phyloP scores from a whole-genome alignment of 2,797 vertebrate genomes.

The Glyptemys insculpta region DNA sequence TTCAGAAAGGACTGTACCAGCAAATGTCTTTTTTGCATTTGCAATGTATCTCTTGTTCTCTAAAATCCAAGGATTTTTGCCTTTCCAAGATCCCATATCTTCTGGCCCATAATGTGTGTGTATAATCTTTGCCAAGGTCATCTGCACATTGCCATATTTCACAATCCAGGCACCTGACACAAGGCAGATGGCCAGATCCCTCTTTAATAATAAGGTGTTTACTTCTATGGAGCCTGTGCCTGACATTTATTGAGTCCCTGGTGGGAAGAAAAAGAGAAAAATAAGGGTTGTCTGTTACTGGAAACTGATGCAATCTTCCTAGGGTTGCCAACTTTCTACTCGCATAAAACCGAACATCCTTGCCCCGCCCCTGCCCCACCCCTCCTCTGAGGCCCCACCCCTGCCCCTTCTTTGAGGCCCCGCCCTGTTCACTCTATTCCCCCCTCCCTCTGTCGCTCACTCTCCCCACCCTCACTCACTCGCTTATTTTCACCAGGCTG shows the following conservation, averaged over 20 bases:
- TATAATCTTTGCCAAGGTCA: constrained; percentile 66
- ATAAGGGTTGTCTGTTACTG: constrained; percentile 25
- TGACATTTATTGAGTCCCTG: constrained; percentile 74
- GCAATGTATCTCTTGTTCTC: not conserved
- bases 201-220: constrained; percentile 62
- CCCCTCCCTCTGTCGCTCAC: too few species aligned
- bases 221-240: constrained; percentile 43
- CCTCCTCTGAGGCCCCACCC: too few species aligned
- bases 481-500: too few species aligned
- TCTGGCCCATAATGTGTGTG: not conserved
- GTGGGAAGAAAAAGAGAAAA: constrained; percentile 53
- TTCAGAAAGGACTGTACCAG: not conserved
- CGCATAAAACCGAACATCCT: too few species aligned
- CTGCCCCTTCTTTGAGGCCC: too few species aligned
- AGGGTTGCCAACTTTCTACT: too few species aligned
- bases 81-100: not conserved
- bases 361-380: too few species aligned
- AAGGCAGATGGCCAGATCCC: constrained; percentile 57
- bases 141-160: constrained; percentile 49
- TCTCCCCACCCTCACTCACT: too few species aligned
- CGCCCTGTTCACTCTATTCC: too few species aligned
- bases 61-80: not conserved
- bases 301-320: not conserved
- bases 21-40: accelerated
- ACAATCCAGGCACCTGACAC: constrained; percentile 58